Conservation (phyloP, 2,797 vertebrate genomes). For the Ibycter americanus region DNA sequence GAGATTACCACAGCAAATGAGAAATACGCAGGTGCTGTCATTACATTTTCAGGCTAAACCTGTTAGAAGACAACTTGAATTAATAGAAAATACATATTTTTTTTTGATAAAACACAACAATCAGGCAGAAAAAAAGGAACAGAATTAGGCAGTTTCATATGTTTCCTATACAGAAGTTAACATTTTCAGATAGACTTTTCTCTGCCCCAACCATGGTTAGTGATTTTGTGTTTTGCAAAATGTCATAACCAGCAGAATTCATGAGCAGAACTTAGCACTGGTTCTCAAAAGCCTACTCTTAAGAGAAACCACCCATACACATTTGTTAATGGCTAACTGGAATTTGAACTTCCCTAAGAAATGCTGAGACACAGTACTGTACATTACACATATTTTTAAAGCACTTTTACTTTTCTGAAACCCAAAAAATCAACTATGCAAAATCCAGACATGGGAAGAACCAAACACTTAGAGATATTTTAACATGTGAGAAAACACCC, state of each 20-base stretch:
- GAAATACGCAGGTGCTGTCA: background rate
- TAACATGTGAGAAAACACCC: background rate
- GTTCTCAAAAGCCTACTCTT: background rate
- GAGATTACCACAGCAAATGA: background rate
- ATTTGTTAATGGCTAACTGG: background rate
- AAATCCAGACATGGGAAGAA: background rate
- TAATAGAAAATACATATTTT: background rate
- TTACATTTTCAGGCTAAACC: background rate
- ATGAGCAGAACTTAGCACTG: background rate
- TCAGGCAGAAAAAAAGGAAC: background rate
- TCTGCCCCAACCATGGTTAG: background rate
- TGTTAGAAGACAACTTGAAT: background rate
- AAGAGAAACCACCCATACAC: background rate
- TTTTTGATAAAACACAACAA: background rate
- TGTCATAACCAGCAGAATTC: background rate
- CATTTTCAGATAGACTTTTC: background rate
- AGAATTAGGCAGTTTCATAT: background rate
- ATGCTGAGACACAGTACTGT: background rate
- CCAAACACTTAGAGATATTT: background rate
- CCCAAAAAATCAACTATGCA: background rate
- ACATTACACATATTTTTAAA: background rate
- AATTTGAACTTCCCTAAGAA: background rate
- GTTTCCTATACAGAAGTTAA: background rate
- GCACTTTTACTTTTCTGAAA: background rate
- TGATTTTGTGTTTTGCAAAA: background rate